Evolutionary conservation across 2,797 vertebrate species (phyloP).

Genomic region (Sylvilagus floridanus): DNA sequence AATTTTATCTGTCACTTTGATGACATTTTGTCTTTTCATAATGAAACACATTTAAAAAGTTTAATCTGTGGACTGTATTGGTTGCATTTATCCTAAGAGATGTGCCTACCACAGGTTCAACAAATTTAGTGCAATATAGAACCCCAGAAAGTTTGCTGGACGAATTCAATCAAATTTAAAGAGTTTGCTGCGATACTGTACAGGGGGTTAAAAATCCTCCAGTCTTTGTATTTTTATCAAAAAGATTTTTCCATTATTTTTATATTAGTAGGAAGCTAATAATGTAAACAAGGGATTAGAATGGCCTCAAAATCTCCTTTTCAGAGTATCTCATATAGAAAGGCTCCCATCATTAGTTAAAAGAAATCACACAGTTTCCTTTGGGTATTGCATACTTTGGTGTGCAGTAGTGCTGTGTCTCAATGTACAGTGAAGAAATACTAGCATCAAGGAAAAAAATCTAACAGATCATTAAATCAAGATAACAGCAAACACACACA

Average conservation of each 20-base stretch:
- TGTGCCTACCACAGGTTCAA: slow-evolving; percentile 95
- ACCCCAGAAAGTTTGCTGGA: slow-evolving; percentile 95
- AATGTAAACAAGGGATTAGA: slow-evolving; percentile 89
- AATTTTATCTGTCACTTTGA: slow-evolving; percentile 96
- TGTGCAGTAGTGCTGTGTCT: slow-evolving; percentile 90
- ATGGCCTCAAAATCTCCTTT: slow-evolving; percentile 85
- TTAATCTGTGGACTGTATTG: slow-evolving; percentile 92
- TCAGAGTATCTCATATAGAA: slow-evolving; percentile 86
- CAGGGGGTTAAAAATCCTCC: slow-evolving; percentile 86
- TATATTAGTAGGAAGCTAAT: slow-evolving; percentile 87
- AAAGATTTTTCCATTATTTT: slow-evolving; percentile 84
- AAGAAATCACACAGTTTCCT: slow-evolving; percentile 87
- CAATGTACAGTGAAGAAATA: slow-evolving; percentile 87
- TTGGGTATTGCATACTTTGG: slow-evolving; percentile 91
- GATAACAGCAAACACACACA: slow-evolving; percentile 87
- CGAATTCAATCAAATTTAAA: slow-evolving; percentile 89
- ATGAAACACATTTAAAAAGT: slow-evolving; percentile 94
- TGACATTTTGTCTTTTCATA: slow-evolving; percentile 93
- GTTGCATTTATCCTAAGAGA: slow-evolving; percentile 97
- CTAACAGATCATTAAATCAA: slow-evolving; percentile 81
- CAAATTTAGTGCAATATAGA: slow-evolving; percentile 99
- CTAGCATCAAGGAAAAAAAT: slow-evolving; percentile 85
- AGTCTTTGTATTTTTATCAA: slow-evolving; percentile 86
- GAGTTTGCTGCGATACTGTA: slow-evolving; percentile 90
- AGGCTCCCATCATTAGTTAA: slow-evolving; percentile 86